Base-by-base conservation (phyloP, 2,888 invertebrate genomes). In the Chydorus sphaericus region DNA sequence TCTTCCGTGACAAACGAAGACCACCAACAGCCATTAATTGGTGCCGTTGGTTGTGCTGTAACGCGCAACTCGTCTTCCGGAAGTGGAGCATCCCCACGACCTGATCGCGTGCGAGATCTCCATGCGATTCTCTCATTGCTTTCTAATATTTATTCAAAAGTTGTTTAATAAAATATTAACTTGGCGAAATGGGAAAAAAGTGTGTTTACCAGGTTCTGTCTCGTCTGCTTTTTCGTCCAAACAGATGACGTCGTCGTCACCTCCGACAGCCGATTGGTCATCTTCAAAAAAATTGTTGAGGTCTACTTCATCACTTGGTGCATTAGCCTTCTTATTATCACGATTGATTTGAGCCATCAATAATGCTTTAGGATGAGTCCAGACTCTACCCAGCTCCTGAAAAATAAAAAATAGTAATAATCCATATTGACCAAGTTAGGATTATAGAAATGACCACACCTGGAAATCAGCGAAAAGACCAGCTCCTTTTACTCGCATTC, bases 201-300 rank as follows among this genome's bases (percentile, higher is more conserved):
- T n/a, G n/a, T n/a, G 14, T n/a, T 6, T 55, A 52, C 28, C 33
- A 5, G 49, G 66, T 28, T 68, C 64, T 58, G 69, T 68, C 51
- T 66, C 66, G 14, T 61, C 64, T 44, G 29, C 56, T 11, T 65
- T 66, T 10, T 62, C 63, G 48, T 51, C 58, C 20, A 57, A 28
- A 38, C 60, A 57, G 7, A 58, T 54, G 16, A 58, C 52, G 4
- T 49, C 51, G 18, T 60, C 58, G 20, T 55, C 54, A n/a, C 57
- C 70, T 1, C 73, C 74, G 14, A 73, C 71, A 6, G 8, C 28
- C 14, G 23, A 23, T 1, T 6, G 26, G 54, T 76, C 77, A 59
- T 76, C 77, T 64, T 80, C 79, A 53, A 87, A 82, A 62, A 87
- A 87, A 66, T 86, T 83, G 61, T 73, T 80, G 38, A 86, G 65